Conservation (phyloP, 2,113 vertebrate species). For the Ceratotherium simum region DNA sequence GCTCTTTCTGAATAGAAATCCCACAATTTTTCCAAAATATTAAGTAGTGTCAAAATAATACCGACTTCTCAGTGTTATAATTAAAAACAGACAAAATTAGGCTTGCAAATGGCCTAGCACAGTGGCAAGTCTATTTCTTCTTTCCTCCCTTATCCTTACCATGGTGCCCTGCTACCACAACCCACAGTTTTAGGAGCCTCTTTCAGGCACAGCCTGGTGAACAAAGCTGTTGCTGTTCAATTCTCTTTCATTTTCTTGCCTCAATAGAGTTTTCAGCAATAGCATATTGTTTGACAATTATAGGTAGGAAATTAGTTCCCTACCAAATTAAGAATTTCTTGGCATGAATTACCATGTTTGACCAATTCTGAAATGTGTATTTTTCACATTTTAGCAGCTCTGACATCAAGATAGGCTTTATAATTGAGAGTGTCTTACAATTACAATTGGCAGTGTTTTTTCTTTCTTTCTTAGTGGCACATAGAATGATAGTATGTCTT, state of each 20-base stretch:
- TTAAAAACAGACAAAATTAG: not conserved
- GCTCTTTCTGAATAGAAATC: not conserved
- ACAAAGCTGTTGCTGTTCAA: not conserved
- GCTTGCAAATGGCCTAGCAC: not conserved
- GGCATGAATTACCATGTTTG: not conserved
- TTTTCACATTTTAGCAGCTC: slow-evolving; percentile 21
- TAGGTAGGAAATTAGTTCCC: not conserved
- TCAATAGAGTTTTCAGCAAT: not conserved
- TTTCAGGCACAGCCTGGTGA: not conserved
- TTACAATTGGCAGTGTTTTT: not conserved
- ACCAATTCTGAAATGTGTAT: not conserved
- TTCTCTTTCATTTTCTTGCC: not conserved
- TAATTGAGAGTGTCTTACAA: not conserved
- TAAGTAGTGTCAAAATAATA: not conserved
- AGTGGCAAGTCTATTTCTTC: not conserved
- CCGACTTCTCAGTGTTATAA: not conserved
- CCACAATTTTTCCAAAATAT: not conserved
- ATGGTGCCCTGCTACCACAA: not conserved
- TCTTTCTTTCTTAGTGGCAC: not conserved
- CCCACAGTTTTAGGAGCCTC: not conserved
- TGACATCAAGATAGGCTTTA: not conserved
- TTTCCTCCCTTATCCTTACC: not conserved
- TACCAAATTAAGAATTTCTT: not conserved
- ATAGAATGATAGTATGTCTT: not conserved
- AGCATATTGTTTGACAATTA: not conserved